phyloP scores from a whole-genome alignment of 2,888 invertebrate genomes.

The Euzetes globulus region DNA sequence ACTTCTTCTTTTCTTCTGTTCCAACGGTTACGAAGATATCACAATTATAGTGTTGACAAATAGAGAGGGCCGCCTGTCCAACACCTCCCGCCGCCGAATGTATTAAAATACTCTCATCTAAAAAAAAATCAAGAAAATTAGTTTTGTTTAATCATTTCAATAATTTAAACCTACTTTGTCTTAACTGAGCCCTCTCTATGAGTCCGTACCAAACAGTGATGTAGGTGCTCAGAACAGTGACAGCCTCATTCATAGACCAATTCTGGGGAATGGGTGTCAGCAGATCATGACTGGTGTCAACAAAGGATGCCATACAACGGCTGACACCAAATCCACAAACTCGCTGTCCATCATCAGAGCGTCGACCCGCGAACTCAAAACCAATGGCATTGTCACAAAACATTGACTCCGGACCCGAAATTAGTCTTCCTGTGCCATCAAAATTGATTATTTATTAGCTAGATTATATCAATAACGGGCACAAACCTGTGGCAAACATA shows the following conservation, averaged over 20 bases:
- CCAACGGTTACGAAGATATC: conserved; percentile 83
- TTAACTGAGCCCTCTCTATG: conserved; percentile 73
- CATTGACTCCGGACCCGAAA: neutral
- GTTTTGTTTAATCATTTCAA: conserved; percentile 68
- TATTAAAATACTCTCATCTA: conserved; percentile 75
- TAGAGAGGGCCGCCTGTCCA: conserved; percentile 90
- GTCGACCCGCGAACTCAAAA: conserved; percentile 75
- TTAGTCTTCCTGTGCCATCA: conserved; percentile 50
- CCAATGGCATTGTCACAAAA: conserved; percentile 83
- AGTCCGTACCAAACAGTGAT: conserved; percentile 81
- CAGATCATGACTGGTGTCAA: conserved; percentile 58
- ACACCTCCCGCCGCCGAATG: conserved; percentile 90
- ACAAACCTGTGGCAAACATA: conserved; percentile 82
- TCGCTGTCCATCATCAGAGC: conserved; percentile 61
- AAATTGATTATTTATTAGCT: too few relatives aligned
- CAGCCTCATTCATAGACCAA: conserved; percentile 83
- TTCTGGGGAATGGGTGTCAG: conserved; percentile 60
- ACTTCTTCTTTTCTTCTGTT: conserved; percentile 65
- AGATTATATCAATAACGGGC: neutral
- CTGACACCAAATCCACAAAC: conserved; percentile 92
- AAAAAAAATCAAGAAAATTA: conserved; percentile 44
- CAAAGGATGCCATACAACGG: conserved; percentile 76
- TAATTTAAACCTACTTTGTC: conserved; percentile 79
- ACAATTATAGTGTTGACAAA: conserved; percentile 80
- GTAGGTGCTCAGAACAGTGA: conserved; percentile 89